Conservation (phyloP, 1,140 invertebrate species). For the Drosophila trapezifrons region DNA sequence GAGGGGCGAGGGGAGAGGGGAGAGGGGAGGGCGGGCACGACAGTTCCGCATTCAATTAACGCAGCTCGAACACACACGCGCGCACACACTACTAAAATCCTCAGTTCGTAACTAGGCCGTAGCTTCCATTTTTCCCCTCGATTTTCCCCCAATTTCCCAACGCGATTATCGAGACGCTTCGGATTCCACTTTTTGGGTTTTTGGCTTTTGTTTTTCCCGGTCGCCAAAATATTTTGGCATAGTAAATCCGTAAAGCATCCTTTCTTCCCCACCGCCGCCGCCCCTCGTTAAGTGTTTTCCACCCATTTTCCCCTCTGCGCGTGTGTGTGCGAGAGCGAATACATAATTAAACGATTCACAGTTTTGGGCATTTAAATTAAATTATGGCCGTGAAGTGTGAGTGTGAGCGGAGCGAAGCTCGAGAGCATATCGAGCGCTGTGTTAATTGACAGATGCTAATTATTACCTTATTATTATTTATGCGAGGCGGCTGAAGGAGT, state of each 20-base stretch:
- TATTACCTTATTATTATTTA: conserved; percentile 81
- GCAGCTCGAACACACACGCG: conserved; percentile 44
- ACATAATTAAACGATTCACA: conserved; percentile 80
- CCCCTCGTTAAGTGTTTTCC: conserved; percentile 21
- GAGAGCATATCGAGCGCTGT: conserved; percentile 52
- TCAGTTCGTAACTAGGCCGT: conserved; percentile 58
- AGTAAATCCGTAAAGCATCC: conserved; percentile 45
- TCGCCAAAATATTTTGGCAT: conserved; percentile 64
- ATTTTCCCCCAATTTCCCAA: background rate
- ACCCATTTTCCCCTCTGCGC: background rate
- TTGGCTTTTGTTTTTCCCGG: conserved; percentile 45
- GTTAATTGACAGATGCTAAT: conserved; percentile 79
- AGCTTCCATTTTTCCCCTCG: conserved; percentile 36
- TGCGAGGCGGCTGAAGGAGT: conserved; percentile 9
- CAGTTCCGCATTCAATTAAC: conserved; percentile 81
- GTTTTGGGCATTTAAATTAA: conserved; percentile 80
- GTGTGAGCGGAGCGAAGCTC: conserved; percentile 20
- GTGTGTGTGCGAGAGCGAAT: conserved; percentile 51
- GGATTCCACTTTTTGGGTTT: conserved; percentile 27
- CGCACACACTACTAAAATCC: conserved; percentile 13
- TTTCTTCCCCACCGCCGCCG: background rate
- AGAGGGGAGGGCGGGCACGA: conserved; percentile 21
- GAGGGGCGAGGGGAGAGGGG: conserved; percentile 16
- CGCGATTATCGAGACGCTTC: conserved; percentile 71
- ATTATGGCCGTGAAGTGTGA: conserved; percentile 56